Percentiles rank a stretch among this genome's conserved stretches.
Conservation (phyloP, 2,113 vertebrate species). For the Numenius arquata region DNA sequence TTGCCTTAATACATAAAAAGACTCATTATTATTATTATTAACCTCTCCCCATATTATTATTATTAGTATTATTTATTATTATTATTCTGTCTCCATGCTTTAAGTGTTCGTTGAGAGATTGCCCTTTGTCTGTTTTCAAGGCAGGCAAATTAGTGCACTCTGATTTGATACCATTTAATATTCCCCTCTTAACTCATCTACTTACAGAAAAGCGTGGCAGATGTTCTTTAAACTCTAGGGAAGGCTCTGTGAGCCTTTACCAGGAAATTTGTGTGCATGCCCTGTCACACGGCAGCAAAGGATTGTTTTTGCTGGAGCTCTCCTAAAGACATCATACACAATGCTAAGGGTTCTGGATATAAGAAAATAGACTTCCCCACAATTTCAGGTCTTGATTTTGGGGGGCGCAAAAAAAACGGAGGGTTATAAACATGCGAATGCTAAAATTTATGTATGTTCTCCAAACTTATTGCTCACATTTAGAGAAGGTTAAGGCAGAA, state of each 20-base stretch:
- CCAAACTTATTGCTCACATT: neutral
- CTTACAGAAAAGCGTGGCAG: neutral
- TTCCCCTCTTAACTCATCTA: neutral
- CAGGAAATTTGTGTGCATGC: neutral
- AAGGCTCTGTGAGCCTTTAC: neutral
- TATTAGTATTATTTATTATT: neutral
- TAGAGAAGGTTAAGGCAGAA: neutral
- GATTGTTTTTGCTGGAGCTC: neutral
- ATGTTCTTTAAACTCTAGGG: constrained; percentile 36
- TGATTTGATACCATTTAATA: constrained; percentile 20
- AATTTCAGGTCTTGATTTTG: neutral
- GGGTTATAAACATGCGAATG: neutral
- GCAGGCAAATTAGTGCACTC: neutral
- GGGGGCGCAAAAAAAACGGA: fast-evolving
- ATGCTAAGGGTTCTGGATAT: neutral
- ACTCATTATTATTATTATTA: fast-evolving
- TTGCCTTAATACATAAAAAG: neutral
- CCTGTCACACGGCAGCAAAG: neutral
- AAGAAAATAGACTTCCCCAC: neutral
- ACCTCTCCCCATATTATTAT: neutral
- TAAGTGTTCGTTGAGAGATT: neutral
- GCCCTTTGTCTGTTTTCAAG: neutral
- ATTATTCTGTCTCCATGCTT: neutral
- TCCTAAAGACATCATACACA: neutral
- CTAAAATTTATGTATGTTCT: neutral